Conservation (phyloP, 2,888 invertebrate species). For the Pseudeuparius sepicola region DNA sequence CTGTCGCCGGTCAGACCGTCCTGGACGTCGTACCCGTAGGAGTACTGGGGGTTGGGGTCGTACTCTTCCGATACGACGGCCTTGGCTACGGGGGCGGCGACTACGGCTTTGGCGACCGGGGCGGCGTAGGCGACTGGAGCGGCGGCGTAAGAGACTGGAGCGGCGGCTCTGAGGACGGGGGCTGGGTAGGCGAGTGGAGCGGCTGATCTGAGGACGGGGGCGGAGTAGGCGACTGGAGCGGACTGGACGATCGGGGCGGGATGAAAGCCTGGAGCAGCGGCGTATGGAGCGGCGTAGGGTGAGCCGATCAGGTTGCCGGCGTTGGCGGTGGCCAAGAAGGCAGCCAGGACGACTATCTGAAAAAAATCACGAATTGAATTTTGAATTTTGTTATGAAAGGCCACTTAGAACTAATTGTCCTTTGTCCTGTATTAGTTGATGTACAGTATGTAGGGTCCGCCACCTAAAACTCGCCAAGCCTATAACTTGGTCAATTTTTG, state of each 20-base stretch:
- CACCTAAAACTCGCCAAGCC: too few species aligned
- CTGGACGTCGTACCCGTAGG: conserved; percentile 48
- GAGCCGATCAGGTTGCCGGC: conserved; percentile 9
- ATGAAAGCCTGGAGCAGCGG: conserved; percentile 1
- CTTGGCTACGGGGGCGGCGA: conserved; percentile 23
- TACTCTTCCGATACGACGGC: conserved; percentile 28
- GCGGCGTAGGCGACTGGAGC: conserved; percentile 26
- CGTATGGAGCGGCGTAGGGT: conserved; percentile 5
- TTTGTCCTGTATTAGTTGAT: too few species aligned
- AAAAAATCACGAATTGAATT: conserved; percentile 1
- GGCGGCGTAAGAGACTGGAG: conserved; percentile 21
- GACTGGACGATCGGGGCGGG: conserved; percentile 4
- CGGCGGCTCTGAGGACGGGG: conserved; percentile 16
- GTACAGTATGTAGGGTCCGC: too few species aligned
- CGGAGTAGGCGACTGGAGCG: conserved; percentile 21
- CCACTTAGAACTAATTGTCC: too few species aligned
- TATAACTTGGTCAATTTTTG: too few species aligned
- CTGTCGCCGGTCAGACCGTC: conserved; percentile 48
- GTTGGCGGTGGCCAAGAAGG: conserved; percentile 13
- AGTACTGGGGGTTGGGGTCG: conserved; percentile 43
- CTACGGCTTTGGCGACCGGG: conserved; percentile 22
- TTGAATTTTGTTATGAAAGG: neutral
- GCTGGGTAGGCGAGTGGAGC: conserved; percentile 22
- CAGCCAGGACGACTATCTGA: conserved; percentile 11
- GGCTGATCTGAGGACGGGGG: conserved; percentile 16